phyloP scores from a whole-genome alignment of 2,797 vertebrate genomes.

The Rhabdomys pumilio region DNA sequence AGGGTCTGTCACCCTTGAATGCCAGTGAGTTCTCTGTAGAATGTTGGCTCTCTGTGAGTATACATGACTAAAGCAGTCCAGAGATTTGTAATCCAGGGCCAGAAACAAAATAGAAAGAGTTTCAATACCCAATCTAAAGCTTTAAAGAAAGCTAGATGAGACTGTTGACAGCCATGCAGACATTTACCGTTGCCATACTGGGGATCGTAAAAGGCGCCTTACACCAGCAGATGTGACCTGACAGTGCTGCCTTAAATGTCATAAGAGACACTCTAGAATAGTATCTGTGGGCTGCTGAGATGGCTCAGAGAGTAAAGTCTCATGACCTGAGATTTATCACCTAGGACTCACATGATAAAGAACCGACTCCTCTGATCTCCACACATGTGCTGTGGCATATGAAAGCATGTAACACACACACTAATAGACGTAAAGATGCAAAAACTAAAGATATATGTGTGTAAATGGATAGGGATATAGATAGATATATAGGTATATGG shows the following conservation, averaged over 20 bases:
- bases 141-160: slow-evolving; percentile 9
- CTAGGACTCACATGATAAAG: background rate
- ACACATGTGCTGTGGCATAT: background rate
- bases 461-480: too few species aligned
- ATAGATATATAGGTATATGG: too few species aligned
- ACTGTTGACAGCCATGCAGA: background rate
- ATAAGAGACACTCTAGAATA: slow-evolving; percentile 49
- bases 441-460: background rate
- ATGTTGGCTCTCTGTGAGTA: slow-evolving; percentile 15
- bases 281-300: background rate
- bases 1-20: background rate
- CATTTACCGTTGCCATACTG: background rate
- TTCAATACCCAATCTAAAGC: background rate
- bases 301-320: background rate
- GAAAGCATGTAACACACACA: background rate
- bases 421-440: background rate
- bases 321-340: background rate
- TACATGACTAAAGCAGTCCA: background rate
- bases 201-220: background rate
- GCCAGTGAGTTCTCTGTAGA: background rate
- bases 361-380: background rate
- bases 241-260: background rate
- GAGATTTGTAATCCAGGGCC: background rate
- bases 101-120: background rate
- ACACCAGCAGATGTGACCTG: background rate